Base-by-base conservation (phyloP, 2,888 invertebrate species). In the Plebejus melissa region DNA sequence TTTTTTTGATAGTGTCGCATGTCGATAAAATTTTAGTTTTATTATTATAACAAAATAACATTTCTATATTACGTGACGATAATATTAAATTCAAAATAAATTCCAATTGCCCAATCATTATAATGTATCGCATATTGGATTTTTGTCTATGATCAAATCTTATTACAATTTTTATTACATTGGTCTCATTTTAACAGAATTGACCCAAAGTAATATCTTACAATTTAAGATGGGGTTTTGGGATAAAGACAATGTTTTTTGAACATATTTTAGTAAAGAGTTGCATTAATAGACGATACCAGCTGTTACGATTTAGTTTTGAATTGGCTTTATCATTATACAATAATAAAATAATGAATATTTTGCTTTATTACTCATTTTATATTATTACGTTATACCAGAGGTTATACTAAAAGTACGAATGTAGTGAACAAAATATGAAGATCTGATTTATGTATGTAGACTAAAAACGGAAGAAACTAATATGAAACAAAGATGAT, bases 141-240 rank as follows among this genome's bases (percentile, higher is more conserved):
- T 22, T 22, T 58, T 2, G n/a, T 58, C 58, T 28, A 32, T 4
- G 13, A 22, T 60, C 4, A 28, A 28, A 22, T 60, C 28, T 28
- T 36, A 32, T 36, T 32, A 65, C 65, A 65, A 65, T 65, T 32
- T 65, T 65, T 65, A 65, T 65, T 65, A 65, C 4, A 32, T 65
- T 11, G 65, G 32, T 65, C 65, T 13, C 32, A 65, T 65, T 65
- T 65, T 13, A 16, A 36, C 36, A 13, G 32, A 36, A 36, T 32
- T 65, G 32, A 65, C 4, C 13, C 1, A 16, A 28, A 28, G 60
- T 28, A 32, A 11, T 58, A 65, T 65, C 28, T 28, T 65, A 32
- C 5, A 32, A 65, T 65, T 11, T 32, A 16, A 65, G 9, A 32
- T 36, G 16, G 54, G 16, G 54, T 16, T 7, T 22, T 22, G 28